Evolutionary conservation across 1,140 invertebrate species (phyloP).

Genomic region (Agrypnia vestita): DNA sequence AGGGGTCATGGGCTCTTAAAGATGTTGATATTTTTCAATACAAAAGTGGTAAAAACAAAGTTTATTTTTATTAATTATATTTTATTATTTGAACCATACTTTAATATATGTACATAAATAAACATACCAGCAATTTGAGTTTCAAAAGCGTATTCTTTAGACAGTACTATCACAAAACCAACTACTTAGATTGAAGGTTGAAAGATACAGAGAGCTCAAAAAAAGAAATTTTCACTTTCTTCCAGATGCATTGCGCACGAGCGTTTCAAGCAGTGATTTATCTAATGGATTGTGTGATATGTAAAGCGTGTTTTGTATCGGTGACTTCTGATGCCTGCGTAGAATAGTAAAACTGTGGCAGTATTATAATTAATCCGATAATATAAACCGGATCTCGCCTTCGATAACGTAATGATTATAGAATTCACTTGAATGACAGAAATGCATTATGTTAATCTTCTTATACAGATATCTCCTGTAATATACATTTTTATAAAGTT

Average conservation of each 20-base stretch:
- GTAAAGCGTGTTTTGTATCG: not conserved
- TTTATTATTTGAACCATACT: no score
- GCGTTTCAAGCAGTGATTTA: conserved; percentile 1
- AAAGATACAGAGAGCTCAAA: no score
- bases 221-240: conserved; percentile 1
- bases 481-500: conserved; percentile 4
- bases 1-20: no score
- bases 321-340: not conserved
- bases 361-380: conserved; percentile 24
- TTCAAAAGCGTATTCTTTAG: no score
- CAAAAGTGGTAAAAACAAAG: no score
- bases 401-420: not conserved
- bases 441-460: conserved; percentile 31
- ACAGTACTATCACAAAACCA: no score
- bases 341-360: conserved; percentile 12
- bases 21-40: no score
- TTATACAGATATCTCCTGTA: not conserved
- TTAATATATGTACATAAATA: no score
- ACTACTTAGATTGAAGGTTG: no score
- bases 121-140: no score
- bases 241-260: not conserved
- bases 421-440: conserved; percentile 22
- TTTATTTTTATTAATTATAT: no score
- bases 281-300: not conserved
- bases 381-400: conserved; percentile 5